Percentiles rank a stretch among this genome's conserved stretches.
Conservation (phyloP, 2,113 vertebrate genomes). For the Aspiorhynchus laticeps region DNA sequence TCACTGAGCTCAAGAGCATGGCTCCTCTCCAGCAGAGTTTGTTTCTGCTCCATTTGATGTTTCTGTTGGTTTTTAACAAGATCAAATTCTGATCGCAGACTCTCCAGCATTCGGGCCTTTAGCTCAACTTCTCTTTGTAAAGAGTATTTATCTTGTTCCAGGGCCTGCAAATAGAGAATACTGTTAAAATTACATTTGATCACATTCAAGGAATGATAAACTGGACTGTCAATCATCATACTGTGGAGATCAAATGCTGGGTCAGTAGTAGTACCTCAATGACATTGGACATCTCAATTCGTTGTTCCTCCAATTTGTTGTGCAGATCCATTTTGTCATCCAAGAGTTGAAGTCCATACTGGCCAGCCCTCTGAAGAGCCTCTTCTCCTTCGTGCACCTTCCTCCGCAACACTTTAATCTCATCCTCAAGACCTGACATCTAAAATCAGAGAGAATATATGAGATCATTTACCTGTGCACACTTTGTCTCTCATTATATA, state of each 20-base stretch:
- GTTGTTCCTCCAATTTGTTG: slow-evolving; percentile 84
- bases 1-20: slow-evolving; percentile 78
- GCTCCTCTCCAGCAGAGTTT: slow-evolving; percentile 77
- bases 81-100: slow-evolving; percentile 86
- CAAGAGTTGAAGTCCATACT: slow-evolving; percentile 87
- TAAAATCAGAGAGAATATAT: not conserved
- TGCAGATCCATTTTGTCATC: slow-evolving; percentile 87
- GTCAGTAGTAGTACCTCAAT: slow-evolving; percentile 77
- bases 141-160: slow-evolving; percentile 89
- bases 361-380: slow-evolving; percentile 84
- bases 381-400: slow-evolving; percentile 84
- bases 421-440: slow-evolving; percentile 69
- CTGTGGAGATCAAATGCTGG: not conserved
- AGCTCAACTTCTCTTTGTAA: slow-evolving; percentile 88
- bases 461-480: not conserved
- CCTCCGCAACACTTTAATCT: slow-evolving; percentile 74
- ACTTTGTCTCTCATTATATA: not conserved
- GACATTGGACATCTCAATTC: slow-evolving; percentile 80
- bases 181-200: not conserved
- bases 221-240: not conserved
- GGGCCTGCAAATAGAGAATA: slow-evolving; percentile 56
- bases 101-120: slow-evolving; percentile 87
- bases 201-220: not conserved
- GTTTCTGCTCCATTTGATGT: slow-evolving; percentile 78
- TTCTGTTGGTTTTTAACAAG: slow-evolving; percentile 85